These are phyloP conservation scores for Esox masquinongy DNA, from an alignment of 2,797 vertebrate genomes.

Conservation along the genomic window DNA sequence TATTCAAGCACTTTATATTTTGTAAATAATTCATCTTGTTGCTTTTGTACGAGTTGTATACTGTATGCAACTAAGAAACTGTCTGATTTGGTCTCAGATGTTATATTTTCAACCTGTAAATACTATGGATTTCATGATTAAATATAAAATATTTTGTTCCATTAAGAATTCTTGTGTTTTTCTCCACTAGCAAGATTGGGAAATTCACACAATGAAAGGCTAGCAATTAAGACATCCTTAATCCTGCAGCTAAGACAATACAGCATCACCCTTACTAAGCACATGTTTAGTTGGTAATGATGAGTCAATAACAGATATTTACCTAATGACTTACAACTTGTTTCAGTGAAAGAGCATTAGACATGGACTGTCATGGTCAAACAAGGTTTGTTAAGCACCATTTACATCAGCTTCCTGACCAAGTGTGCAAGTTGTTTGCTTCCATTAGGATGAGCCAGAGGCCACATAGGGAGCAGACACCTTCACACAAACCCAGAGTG, in stretches of 20 bases:
- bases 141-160: conserved; percentile 73
- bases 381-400: conserved; percentile 23
- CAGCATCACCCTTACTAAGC: conserved; percentile 34
- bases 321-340: conserved; percentile 58
- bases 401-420: not conserved
- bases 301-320: conserved; percentile 43
- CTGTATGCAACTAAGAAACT: conserved; percentile 30
- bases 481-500: conserved; percentile 36
- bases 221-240: not conserved
- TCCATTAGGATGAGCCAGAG: conserved; percentile 42
- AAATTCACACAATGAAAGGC: not conserved
- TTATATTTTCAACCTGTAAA: conserved; percentile 68
- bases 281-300: conserved; percentile 44
- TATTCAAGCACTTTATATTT: conserved; percentile 75
- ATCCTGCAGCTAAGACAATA: not conserved
- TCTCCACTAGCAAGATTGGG: not conserved
- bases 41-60: conserved; percentile 41
- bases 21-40: conserved; percentile 56
- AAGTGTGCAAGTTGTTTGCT: conserved; percentile 55
- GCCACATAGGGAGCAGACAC: conserved; percentile 49
- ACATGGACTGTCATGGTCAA: conserved; percentile 37
- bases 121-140: conserved; percentile 64
- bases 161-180: conserved; percentile 23
- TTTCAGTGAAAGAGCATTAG: conserved; percentile 18
- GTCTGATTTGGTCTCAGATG: conserved; percentile 37